Base-by-base conservation (phyloP, 2,113 vertebrate genomes). In the Anser brachyrhynchus region DNA sequence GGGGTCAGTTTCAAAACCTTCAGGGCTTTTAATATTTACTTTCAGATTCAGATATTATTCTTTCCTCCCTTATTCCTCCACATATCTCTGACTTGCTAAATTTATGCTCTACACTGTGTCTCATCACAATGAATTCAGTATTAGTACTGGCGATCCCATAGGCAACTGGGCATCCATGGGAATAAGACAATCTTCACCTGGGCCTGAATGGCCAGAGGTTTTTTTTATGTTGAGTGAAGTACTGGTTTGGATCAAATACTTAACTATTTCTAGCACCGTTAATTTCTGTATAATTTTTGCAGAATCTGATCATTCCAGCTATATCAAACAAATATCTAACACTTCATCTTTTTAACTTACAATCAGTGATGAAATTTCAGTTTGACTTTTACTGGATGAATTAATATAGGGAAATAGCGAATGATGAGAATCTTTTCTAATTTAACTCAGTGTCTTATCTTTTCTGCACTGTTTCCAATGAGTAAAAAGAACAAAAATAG, bases 101-200 rank as follows among this genome's bases (percentile, higher is more conserved):
- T 41, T 65, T 55, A 29, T 59, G 49, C 22, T 75, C 41, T 13
- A 14, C 22, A 11, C 35, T 33, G 18, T n/a, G 18, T 37, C 55
- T 69, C 19, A 4, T 26, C 52, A 49, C 37, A 11, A 19, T 16
- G 69, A 46, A 39, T 62, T 75, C 67, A 59, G 19, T 6, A 22
- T 51, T 28, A 0, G 0, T 17, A 29, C 18, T 28, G 14, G 11
- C 15, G 9, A 26, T 23, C 66, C 4, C 13, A 37, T 20, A 65
- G 16, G 25, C 31, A 59, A 21, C 5, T 19, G 23, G 25, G 11
- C 11, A 51, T 51, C 77, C 9, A 0, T 13, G 23, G 37, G 43
- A 46, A 71, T 3, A 6, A 7, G 35, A 10, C 9, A 29, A 31
- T 33, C 74, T 49, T 79, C 46, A 25, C 23, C 28, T 55, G 22